Base-by-base conservation (phyloP, 64 coral and sea anemone species). In the Orbicella faveolata region DNA sequence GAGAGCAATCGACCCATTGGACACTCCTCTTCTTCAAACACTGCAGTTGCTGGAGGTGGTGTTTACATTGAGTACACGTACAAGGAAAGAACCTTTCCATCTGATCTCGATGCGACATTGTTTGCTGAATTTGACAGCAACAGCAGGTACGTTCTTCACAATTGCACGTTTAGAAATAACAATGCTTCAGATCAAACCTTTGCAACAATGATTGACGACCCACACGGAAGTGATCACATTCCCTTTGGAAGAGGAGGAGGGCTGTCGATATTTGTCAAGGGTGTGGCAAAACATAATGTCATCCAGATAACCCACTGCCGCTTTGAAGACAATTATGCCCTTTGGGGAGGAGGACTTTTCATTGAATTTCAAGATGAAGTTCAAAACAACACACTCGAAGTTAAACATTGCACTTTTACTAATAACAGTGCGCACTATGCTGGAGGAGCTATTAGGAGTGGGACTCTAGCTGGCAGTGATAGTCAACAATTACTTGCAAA, bases 261-360 rank as follows among this genome's bases (percentile, higher is more conserved):
- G 25, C n/a, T 88, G 54, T 88, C 87, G 44, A 55, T 89, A 25
- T 89, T 89, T 62, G 23, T 94, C 1, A 82, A 65, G 78, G 92
- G 92, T 5, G 61, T 37, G 20, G 92, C 92, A 59, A 19, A 83
- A 75, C 89, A 94, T 63, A 94, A 94, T 52, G 41, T 63, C 18
- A 74, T 94, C 89, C n/a, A 65, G 11, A 78, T 94, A 74, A 26
- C 83, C 26, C n/a, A 88, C 18, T 94, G 92, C 26, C 12, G 77
- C 5, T 94, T 94, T 89, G 37, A 77, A 18, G 7, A 61, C 25
- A 94, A 94, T 76, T 5, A 11, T 54, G 92, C 86, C 25, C 52
- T 75, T 11, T 94, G 92, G 92, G 92, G 92, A 89, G 92, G 76
- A 36, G 92, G 86, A 83, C 9, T 81, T 36, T 94, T 89, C 83